Conservation (phyloP, 2,797 vertebrate genomes). For the Bufotes viridis region DNA sequence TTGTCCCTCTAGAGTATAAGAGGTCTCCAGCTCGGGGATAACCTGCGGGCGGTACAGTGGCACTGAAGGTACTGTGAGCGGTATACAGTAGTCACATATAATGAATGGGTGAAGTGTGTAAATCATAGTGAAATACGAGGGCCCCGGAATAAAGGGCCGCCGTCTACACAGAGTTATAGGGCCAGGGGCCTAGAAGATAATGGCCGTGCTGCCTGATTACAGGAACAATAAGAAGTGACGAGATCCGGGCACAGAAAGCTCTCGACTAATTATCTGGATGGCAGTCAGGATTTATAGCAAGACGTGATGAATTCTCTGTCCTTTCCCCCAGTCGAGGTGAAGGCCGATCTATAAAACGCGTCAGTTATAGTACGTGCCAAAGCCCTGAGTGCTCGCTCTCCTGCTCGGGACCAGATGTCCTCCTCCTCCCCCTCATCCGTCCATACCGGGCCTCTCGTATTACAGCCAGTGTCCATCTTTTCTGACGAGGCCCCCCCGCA, state of each 20-base stretch:
- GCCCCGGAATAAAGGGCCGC: slow-evolving; percentile 6
- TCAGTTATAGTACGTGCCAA: slow-evolving; percentile 32
- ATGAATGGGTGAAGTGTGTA: neutral
- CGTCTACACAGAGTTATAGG: slow-evolving; percentile 16
- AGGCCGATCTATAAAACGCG: slow-evolving; percentile 54
- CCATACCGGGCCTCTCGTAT: neutral
- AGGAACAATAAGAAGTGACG: slow-evolving; percentile 29
- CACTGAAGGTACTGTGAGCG: neutral
- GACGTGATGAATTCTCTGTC: slow-evolving; percentile 48
- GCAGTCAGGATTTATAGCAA: slow-evolving; percentile 45
- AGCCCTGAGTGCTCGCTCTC: neutral
- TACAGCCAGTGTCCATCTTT: neutral
- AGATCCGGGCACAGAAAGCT: neutral
- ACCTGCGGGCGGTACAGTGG: neutral
- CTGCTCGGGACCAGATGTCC: neutral
- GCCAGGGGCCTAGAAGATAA: neutral
- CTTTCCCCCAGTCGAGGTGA: slow-evolving; percentile 52
- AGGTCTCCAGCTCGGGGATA: neutral
- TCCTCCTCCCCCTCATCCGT: neutral
- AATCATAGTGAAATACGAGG: neutral
- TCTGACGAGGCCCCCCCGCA: neutral
- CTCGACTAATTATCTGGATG: slow-evolving; percentile 34
- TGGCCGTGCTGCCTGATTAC: slow-evolving; percentile 10
- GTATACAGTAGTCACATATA: neutral
- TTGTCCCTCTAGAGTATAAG: neutral